A percentile compares a stretch with the other conserved stretches of the same genome.
Conservation (phyloP, 2,888 invertebrate genomes). For the Apamea sordens region DNA sequence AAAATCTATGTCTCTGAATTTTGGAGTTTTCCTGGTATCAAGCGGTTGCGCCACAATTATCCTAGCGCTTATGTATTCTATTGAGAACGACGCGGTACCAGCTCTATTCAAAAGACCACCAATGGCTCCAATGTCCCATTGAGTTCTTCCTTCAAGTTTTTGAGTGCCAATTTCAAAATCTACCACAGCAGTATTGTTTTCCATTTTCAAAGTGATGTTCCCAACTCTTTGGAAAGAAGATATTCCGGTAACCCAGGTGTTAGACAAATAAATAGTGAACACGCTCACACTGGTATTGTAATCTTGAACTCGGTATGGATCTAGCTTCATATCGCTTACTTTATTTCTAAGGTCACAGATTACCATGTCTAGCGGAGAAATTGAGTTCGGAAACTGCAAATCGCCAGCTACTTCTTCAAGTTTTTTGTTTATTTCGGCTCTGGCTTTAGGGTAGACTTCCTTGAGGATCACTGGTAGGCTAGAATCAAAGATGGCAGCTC, state of each 20-base stretch:
- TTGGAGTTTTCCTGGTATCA: constrained; percentile 93
- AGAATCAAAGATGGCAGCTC: constrained; percentile 95
- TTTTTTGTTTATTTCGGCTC: constrained; percentile 93
- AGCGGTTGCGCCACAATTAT: constrained; percentile 93
- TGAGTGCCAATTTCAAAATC: constrained; percentile 95
- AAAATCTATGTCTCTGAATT: constrained; percentile 93
- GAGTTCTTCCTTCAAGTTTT: constrained; percentile 93
- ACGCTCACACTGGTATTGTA: constrained; percentile 93
- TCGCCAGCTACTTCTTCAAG: constrained; percentile 92
- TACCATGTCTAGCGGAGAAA: constrained; percentile 95
- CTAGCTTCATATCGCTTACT: constrained; percentile 91
- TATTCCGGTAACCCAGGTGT: constrained; percentile 94
- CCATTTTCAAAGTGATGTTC: constrained; percentile 93
- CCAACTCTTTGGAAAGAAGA: constrained; percentile 95
- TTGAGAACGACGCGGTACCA: constrained; percentile 93
- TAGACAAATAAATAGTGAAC: constrained; percentile 92
- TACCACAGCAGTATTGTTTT: constrained; percentile 92
- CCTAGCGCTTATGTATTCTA: constrained; percentile 93
- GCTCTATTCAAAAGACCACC: constrained; percentile 92
- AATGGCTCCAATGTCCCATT: constrained; percentile 94
- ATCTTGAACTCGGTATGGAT: constrained; percentile 94
- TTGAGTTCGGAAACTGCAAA: constrained; percentile 95
- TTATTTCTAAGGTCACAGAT: constrained; percentile 94
- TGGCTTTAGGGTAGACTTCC: constrained; percentile 93
- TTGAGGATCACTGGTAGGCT: constrained; percentile 95